Evolutionary conservation across 2,113 vertebrate genomes (phyloP), one percentile per base, ranked within the genome.

Genomic region (Festucalex cinctus): DNA sequence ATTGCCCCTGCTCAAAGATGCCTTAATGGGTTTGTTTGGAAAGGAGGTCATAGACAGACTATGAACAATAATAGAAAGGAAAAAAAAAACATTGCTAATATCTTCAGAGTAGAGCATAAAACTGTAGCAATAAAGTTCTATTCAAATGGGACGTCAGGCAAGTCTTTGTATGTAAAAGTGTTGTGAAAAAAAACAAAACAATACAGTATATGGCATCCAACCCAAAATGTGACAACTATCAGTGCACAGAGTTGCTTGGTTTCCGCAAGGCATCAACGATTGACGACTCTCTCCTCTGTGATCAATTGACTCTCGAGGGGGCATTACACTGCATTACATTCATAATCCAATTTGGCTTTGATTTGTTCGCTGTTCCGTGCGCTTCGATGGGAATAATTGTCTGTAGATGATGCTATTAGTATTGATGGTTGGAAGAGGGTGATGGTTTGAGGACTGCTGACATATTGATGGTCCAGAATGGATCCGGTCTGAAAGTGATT

Each of bases 281-380:
- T 87, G 86, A 90, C 81, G 64, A 90, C 76, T 85, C 82, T 85
- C 68, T 84, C 77, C 82, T 84, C 79, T 83, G 78, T 88, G 86
- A 90, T 92, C 90, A 91, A 91, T 91, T 86, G 82, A 87, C 85
- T 88, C 88, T 88, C 77, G 49, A 78, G 83, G 83, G 83, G 84
- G 80, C 83, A 88, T 90, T 88, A 88, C 87, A 88, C 84, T 88
- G 83, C 78, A 87, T 87, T 88, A 89, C 88, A 89, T 88, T 90
- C 86, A 90, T 89, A 91, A 92, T 90, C 89, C 84, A 82, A 88
- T 91, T 91, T 90, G 85, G 75, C 83, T 92, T 89, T 90, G 91
- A 92, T 91, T 91, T 90, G 90, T 90, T 87, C 84, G 77, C 84
- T 91, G 87, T 88, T 90, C 83, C 79, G 83, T 87, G 84, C 63